These are phyloP conservation scores for Heliconius erato DNA, from an alignment of 2,888 invertebrate species.

Conservation along the genomic window DNA sequence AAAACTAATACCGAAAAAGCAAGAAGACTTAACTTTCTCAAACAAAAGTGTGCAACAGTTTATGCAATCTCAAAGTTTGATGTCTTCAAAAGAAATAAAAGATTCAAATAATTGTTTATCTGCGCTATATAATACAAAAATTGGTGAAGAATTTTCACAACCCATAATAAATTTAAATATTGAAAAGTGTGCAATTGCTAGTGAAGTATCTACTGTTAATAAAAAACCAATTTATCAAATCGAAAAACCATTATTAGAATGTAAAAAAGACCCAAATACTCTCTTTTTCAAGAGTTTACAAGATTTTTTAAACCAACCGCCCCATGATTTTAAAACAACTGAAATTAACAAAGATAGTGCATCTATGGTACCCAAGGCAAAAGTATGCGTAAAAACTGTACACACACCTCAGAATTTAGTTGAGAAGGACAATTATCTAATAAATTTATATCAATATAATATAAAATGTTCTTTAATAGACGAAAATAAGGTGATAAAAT, in stretches of 20 bases:
- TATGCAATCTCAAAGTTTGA: neutral
- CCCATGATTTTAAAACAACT: neutral
- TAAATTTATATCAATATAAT: constrained; percentile 30
- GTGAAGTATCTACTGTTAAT: neutral
- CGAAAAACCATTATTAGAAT: neutral
- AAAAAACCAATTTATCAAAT: neutral
- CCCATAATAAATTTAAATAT: constrained; percentile 3
- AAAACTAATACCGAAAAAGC: neutral
- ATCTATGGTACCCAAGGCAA: neutral
- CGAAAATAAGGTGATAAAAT: constrained; percentile 19
- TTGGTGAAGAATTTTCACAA: neutral
- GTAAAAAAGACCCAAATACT: neutral
- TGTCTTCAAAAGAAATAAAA: neutral
- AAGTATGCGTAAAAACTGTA: neutral
- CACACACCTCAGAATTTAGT: neutral
- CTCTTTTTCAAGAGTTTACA: neutral
- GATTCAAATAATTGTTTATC: neutral
- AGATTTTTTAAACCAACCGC: neutral
- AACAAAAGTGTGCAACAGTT: neutral
- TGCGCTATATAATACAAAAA: neutral
- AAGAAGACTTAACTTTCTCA: neutral
- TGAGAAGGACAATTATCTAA: neutral
- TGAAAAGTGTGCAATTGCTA: neutral
- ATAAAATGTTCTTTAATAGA: constrained; percentile 21
- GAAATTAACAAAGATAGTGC: neutral